phyloP scores from a whole-genome alignment of 2,797 vertebrate genomes.

The Neomorphus geoffroyi region DNA sequence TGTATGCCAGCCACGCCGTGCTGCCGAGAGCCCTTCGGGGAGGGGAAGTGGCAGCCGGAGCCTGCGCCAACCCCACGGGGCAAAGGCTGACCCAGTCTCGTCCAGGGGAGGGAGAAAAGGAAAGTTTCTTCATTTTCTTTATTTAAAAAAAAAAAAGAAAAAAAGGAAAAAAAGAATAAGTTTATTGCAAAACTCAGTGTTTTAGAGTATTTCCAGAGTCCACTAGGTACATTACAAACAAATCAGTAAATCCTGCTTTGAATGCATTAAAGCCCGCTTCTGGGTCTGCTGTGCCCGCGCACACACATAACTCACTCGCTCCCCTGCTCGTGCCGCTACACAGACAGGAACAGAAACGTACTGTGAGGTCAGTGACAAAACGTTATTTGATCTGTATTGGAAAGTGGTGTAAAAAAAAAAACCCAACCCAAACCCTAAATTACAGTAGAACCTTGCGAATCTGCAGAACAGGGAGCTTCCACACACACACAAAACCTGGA shows the following conservation, averaged over 20 bases:
- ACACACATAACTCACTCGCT: slow-evolving; percentile 53
- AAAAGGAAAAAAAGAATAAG: neutral
- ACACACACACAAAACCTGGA: slow-evolving; percentile 48
- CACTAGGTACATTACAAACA: slow-evolving; percentile 61
- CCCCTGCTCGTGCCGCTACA: slow-evolving; percentile 60
- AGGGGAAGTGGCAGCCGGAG: neutral
- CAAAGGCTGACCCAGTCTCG: neutral
- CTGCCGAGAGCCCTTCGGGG: neutral
- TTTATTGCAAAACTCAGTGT: slow-evolving; percentile 80
- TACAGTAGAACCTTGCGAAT: slow-evolving; percentile 64
- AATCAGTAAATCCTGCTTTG: slow-evolving; percentile 37
- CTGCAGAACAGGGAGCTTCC: slow-evolving; percentile 61
- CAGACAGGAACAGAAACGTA: slow-evolving; percentile 56
- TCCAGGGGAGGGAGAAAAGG: neutral
- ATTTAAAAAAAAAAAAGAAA: neutral
- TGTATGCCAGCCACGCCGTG: neutral
- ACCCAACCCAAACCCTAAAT: neutral
- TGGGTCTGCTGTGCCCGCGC: slow-evolving; percentile 44
- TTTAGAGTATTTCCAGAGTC: slow-evolving; percentile 75
- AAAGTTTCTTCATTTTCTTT: neutral
- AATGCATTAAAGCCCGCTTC: slow-evolving; percentile 36
- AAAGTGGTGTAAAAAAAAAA: slow-evolving; percentile 54
- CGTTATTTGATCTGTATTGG: slow-evolving; percentile 52
- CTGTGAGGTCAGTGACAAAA: slow-evolving; percentile 71
- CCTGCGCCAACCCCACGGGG: accelerated